These are phyloP conservation scores for Cirrhinus mrigala DNA, from an alignment of 2,797 vertebrate species.

Conservation along the genomic window DNA sequence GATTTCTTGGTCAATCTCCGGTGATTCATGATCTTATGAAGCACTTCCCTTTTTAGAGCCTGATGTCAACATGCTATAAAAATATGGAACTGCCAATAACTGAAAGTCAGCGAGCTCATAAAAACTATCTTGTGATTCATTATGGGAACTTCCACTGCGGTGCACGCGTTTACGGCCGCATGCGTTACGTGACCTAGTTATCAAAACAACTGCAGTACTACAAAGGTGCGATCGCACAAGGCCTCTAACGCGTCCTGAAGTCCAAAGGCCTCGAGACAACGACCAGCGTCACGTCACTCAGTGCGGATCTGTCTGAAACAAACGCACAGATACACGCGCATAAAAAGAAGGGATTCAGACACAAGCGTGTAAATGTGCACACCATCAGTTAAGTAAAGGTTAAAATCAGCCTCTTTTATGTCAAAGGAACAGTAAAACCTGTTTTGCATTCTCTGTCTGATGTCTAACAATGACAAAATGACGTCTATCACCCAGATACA, in stretches of 20 bases:
- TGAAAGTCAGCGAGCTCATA: not conserved
- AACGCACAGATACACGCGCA: not conserved
- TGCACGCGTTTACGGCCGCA: not conserved
- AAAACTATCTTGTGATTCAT: not conserved
- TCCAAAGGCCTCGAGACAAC: slow-evolving; percentile 51
- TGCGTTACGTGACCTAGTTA: slow-evolving; percentile 42
- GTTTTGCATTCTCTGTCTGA: slow-evolving; percentile 50
- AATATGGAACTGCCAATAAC: slow-evolving; percentile 21
- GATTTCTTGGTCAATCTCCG: not conserved
- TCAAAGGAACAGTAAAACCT: slow-evolving; percentile 46
- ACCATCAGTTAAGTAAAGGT: not conserved
- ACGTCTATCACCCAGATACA: slow-evolving; percentile 68
- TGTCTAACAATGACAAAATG: slow-evolving; percentile 67
- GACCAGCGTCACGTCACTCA: not conserved
- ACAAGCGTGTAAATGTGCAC: not conserved
- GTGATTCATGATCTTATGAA: not conserved
- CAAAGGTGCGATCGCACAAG: slow-evolving; percentile 21
- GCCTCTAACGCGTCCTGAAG: too few relatives aligned
- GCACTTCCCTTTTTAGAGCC: not conserved
- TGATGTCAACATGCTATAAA: not conserved
- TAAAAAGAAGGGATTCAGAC: not conserved
- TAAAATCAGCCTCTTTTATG: slow-evolving; percentile 8
- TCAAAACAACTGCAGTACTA: slow-evolving; percentile 26
- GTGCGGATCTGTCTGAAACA: not conserved
- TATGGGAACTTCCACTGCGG: slow-evolving; percentile 50